Conservation (phyloP, 2,888 invertebrate species). For the Habroteleia sp. region DNA sequence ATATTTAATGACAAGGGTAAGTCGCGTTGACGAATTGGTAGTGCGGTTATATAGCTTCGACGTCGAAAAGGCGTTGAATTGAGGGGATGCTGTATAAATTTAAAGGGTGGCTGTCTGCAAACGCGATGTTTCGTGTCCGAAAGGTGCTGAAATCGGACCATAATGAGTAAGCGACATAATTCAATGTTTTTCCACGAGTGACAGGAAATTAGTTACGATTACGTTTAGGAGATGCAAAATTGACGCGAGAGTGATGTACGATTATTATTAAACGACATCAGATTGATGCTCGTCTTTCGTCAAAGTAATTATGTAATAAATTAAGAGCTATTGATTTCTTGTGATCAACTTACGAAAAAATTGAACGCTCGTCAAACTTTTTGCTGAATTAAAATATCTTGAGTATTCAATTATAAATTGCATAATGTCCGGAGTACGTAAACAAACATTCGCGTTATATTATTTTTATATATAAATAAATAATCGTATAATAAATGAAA, state of each 20-base stretch:
- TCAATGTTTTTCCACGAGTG: slow-evolving; percentile 9
- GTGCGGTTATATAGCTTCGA: slow-evolving; percentile 31
- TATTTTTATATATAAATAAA: too few relatives aligned
- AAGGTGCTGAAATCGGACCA: slow-evolving; percentile 8
- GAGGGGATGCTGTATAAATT: slow-evolving; percentile 19
- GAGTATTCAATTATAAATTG: too few relatives aligned
- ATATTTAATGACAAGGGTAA: slow-evolving; percentile 51
- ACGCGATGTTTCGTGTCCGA: slow-evolving; percentile 12
- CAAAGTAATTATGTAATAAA: slow-evolving; percentile 22
- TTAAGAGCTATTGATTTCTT: slow-evolving; percentile 19
- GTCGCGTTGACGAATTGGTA: slow-evolving; percentile 42
- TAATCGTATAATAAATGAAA: too few relatives aligned
- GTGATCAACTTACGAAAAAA: slow-evolving; percentile 4
- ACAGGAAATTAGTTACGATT: slow-evolving; percentile 36
- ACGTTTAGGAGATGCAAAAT: slow-evolving; percentile 19
- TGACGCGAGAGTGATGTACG: slow-evolving; percentile 30
- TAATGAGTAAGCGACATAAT: slow-evolving; percentile 7
- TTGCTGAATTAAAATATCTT: too few relatives aligned
- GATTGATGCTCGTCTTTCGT: slow-evolving; percentile 29
- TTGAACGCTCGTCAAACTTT: too few relatives aligned
- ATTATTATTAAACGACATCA: slow-evolving; percentile 38
- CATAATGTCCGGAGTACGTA: too few relatives aligned
- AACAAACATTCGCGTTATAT: too few relatives aligned
- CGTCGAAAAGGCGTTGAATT: slow-evolving; percentile 39
- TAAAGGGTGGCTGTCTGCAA: background rate